Evolutionary conservation across 2,888 invertebrate genomes (phyloP), one percentile per base, ranked within the genome.

Genomic region (Torymus tubicola): DNA sequence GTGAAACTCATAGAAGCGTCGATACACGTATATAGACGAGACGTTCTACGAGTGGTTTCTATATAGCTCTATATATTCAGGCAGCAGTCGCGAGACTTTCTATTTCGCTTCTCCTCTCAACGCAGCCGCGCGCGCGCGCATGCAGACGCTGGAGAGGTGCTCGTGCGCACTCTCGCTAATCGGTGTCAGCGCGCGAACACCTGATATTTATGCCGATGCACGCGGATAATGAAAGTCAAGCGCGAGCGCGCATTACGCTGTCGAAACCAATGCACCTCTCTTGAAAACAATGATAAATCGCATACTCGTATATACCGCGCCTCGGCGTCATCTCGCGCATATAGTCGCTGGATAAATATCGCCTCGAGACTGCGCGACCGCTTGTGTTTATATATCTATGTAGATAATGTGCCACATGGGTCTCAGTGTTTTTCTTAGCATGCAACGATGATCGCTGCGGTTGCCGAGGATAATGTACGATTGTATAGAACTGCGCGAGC

Each of bases 271-370:
- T 16, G 16, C 50, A 11, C 11, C 11, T 24, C 13, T 12, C 31
- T 42, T 16, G 76, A 64, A 61, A 77, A 72, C 80, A 80, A 80
- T 77, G 72, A 77, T 77, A 80, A 80, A 76, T 76, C 53, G 67
- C 42, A 42, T 42, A 42, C 8, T 42, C 42, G 8, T 42, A 42
- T 42, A 42, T 42, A 42, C 42, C 42, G 60, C 64, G 57, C 58
- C 8, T 61, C 13, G 64, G 18, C 60, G 24, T 68, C 61, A 55
- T 64, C 58, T 52, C 24, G 14, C 31, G 58, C 60, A 24, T 21
- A 21, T 21, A 21, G 5, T 24, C n/a, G 12, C 63, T 12, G 53
- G 14, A 64, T 73, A 12, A 64, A 63, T 16, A 52, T n/a, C 65
- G 74, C 57, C 42, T 42, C 42, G 42, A 42, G 55, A 8, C 2